Conservation (phyloP, 1,140 invertebrate species). For the Drosophila sp. region DNA sequence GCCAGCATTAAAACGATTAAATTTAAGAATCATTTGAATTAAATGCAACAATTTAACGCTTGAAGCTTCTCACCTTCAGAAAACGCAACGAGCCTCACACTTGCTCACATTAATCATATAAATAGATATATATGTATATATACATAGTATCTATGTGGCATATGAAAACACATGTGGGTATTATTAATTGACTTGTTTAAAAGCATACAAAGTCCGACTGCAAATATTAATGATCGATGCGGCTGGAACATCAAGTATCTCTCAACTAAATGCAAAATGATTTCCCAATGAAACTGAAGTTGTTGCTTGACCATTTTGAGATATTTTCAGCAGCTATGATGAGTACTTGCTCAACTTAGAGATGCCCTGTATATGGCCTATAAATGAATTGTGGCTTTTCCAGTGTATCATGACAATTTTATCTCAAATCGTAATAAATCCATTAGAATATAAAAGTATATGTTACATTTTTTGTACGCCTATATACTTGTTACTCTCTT, state of each 20-base stretch:
- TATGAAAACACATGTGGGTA: conserved; percentile 15
- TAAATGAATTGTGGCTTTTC: neutral
- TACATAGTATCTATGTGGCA: neutral
- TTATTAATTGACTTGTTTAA: conserved; percentile 57
- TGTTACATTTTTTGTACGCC: too few relatives aligned
- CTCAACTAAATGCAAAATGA: conserved; percentile 13
- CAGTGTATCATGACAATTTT: too few relatives aligned
- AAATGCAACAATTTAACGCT: conserved; percentile 70
- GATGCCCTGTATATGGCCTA: neutral
- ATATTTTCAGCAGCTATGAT: conserved; percentile 15
- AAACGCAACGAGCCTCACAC: conserved; percentile 51
- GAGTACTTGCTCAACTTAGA: neutral
- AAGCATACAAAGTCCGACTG: conserved; percentile 22
- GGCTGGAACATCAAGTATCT: conserved; percentile 13
- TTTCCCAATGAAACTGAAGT: conserved; percentile 12
- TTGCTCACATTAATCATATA: conserved; percentile 47
- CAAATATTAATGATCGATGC: conserved; percentile 40
- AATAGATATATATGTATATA: conserved; percentile 3
- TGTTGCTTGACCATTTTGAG: conserved; percentile 31
- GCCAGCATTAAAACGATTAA: neutral
- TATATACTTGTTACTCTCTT: too few relatives aligned
- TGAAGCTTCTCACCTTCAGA: conserved; percentile 63
- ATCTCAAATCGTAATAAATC: too few relatives aligned
- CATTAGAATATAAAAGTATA: too few relatives aligned
- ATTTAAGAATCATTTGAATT: conserved; percentile 38